Conservation (phyloP, 1,140 invertebrate species). For the Drosophila arawakana region DNA sequence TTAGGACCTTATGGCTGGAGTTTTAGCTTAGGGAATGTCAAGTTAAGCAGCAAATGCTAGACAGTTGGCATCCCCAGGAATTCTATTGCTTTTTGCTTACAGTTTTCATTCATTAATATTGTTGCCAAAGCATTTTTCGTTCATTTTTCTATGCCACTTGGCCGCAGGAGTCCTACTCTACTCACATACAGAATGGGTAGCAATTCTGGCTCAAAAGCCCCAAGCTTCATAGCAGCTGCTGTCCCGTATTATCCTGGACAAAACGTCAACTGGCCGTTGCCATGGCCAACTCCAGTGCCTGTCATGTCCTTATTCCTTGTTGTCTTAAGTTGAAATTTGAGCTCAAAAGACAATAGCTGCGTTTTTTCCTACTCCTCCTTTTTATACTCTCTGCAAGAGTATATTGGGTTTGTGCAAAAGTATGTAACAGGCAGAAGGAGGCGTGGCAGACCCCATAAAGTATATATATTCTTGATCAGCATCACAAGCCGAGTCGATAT, state of each 20-base stretch:
- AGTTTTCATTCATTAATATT: slow-evolving; percentile 65
- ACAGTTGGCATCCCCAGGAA: slow-evolving; percentile 42
- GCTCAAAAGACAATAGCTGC: slow-evolving; percentile 57
- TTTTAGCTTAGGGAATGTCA: slow-evolving; percentile 38
- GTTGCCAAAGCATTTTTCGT: slow-evolving; percentile 70
- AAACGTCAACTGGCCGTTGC: slow-evolving; percentile 44
- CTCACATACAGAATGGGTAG: background rate
- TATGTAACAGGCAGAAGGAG: too few species aligned
- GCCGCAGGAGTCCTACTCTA: slow-evolving; percentile 10
- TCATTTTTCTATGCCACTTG: slow-evolving; percentile 63
- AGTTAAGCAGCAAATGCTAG: slow-evolving; percentile 34
- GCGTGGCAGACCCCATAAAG: too few species aligned
- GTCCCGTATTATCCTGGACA: slow-evolving; percentile 44
- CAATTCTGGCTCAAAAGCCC: slow-evolving; percentile 11
- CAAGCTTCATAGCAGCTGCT: slow-evolving; percentile 19
- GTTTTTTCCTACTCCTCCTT: slow-evolving; percentile 31
- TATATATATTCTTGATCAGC: too few species aligned
- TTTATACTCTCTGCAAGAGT: too few species aligned
- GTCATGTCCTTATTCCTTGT: slow-evolving; percentile 45
- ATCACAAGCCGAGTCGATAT: too few species aligned
- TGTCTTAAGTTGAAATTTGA: slow-evolving; percentile 65
- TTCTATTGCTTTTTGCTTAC: slow-evolving; percentile 25
- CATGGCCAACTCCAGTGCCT: slow-evolving; percentile 37
- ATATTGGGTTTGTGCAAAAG: too few species aligned
- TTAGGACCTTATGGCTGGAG: slow-evolving; percentile 2